Evolutionary conservation across 2,113 vertebrate species (phyloP).

Genomic region (Toxotes jaculatrix): DNA sequence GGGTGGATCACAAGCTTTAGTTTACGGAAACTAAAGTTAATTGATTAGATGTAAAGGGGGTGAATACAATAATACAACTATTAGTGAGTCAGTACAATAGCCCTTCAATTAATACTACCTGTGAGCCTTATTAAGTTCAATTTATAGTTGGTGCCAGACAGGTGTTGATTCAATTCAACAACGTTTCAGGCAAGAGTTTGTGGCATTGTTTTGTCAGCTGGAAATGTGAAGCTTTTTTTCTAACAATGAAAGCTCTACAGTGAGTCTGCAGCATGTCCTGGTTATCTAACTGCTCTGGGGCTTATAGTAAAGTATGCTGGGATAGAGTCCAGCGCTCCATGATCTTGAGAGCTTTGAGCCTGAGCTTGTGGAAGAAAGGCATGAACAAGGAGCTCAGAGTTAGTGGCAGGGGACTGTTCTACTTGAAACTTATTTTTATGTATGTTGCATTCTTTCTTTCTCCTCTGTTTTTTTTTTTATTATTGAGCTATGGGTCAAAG

Average conservation of each 20-base stretch:
- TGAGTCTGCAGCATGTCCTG: neutral
- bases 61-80: neutral
- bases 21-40: conserved; percentile 1
- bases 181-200: conserved; percentile 1
- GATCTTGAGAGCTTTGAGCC: neutral
- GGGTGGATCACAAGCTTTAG: neutral
- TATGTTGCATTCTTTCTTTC: neutral
- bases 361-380: neutral
- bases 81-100: neutral
- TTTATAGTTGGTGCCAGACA: conserved; percentile 24
- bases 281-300: neutral
- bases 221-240: conserved; percentile 24
- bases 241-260: neutral
- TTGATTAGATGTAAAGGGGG: neutral
- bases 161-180: conserved; percentile 8
- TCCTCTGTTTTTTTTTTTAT: neutral
- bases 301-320: neutral
- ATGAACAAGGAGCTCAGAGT: neutral
- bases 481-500: neutral
- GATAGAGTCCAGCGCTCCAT: neutral
- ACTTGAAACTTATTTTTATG: neutral
- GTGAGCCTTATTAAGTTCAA: conserved; percentile 34
- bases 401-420: neutral
- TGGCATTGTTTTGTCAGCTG: conserved; percentile 15
- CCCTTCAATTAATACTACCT: conserved; percentile 4